phyloP scores from a whole-genome alignment of 2,797 vertebrate genomes.

The Propithecus perrieri region DNA sequence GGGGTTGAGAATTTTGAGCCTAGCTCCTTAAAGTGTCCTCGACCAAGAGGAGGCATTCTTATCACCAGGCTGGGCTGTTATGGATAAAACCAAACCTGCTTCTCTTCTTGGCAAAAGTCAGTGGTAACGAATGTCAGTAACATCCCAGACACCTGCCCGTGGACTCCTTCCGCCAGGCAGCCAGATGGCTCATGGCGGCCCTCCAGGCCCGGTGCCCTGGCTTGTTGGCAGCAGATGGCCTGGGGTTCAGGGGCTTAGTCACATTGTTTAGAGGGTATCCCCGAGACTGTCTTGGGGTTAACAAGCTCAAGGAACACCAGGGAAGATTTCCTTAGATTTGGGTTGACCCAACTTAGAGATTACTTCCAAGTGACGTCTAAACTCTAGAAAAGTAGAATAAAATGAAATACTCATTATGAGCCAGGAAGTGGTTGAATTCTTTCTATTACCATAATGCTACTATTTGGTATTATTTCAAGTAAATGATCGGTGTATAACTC shows the following conservation, averaged over 20 bases:
- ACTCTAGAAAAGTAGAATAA: slow-evolving; percentile 10
- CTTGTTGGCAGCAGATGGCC: neutral
- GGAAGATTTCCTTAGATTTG: neutral
- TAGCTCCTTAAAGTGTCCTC: neutral
- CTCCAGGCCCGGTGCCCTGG: neutral
- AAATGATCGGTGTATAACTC: neutral
- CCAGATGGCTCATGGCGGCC: neutral
- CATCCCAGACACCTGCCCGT: neutral
- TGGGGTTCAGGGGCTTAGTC: neutral
- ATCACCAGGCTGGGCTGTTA: neutral
- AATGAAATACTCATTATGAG: neutral
- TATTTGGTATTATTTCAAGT: slow-evolving; percentile 48
- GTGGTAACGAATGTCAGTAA: neutral
- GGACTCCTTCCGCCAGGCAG: neutral
- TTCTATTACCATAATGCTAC: neutral
- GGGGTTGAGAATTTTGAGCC: neutral
- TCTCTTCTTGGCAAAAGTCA: neutral
- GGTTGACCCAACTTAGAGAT: neutral
- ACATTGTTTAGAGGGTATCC: neutral
- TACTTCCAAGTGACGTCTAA: neutral
- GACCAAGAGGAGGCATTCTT: neutral
- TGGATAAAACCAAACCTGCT: slow-evolving; percentile 3
- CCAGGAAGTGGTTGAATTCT: slow-evolving; percentile 38
- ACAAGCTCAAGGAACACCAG: neutral
- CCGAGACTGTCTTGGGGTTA: neutral